Percentiles rank a stretch among this genome's conserved stretches.
phyloP scores from a whole-genome alignment of 2,113 vertebrate species.

The Oryzias melastigma region DNA sequence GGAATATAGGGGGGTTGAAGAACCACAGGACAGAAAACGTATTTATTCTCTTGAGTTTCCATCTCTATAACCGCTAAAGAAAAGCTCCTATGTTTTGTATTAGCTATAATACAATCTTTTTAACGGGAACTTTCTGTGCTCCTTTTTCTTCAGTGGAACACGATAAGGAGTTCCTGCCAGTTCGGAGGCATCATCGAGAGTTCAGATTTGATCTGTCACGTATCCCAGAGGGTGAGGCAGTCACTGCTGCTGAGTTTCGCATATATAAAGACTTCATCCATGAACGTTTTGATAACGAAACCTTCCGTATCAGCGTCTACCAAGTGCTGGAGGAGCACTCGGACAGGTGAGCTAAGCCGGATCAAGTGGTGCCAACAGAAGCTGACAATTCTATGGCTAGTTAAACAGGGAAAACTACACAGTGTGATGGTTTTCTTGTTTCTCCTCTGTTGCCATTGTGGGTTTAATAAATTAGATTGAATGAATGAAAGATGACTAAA shows the following conservation, averaged over 20 bases:
- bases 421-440: too few species aligned
- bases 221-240: constrained; percentile 93
- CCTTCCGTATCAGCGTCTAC: constrained; percentile 92
- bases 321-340: constrained; percentile 93
- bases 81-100: constrained; percentile 15
- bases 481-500: too few species aligned
- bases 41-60: constrained; percentile 13
- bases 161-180: constrained; percentile 90
- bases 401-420: too few species aligned
- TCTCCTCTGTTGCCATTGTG: too few species aligned
- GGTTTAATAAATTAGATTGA: too few species aligned
- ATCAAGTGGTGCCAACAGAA: too few species aligned
- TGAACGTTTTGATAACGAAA: constrained; percentile 91
- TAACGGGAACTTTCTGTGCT: background rate
- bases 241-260: constrained; percentile 93
- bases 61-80: constrained; percentile 14
- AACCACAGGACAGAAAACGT: background rate
- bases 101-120: constrained; percentile 4
- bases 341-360: constrained; percentile 77
- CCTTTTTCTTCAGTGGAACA: constrained; percentile 84
- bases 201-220: constrained; percentile 93
- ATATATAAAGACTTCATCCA: constrained; percentile 95
- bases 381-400: too few species aligned
- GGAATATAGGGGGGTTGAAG: constrained; percentile 1
- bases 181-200: constrained; percentile 89